Evolutionary conservation across 2,888 invertebrate genomes (phyloP).

Genomic region (Malacosoma neustria): DNA sequence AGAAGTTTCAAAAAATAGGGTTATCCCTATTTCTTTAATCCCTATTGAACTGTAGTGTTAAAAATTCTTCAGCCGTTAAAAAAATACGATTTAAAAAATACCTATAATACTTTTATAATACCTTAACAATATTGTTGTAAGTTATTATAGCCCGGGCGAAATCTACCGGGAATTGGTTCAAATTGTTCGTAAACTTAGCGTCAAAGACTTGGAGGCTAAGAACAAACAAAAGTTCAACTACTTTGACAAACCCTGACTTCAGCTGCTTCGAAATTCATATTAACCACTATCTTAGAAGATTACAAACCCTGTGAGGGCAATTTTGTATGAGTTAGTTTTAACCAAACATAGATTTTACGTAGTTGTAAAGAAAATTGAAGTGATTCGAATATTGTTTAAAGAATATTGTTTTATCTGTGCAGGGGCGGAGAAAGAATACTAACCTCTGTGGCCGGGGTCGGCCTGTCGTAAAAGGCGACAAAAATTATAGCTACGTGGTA

Average conservation of each 20-base stretch:
- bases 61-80: no score
- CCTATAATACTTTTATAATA: background rate
- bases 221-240: slow-evolving; percentile 32
- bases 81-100: no score
- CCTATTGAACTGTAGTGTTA: no score
- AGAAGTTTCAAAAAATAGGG: no score
- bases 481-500: no score
- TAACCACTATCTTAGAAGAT: slow-evolving; percentile 43
- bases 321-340: slow-evolving; percentile 42
- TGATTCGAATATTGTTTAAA: no score
- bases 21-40: no score
- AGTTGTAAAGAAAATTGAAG: slow-evolving; percentile 9
- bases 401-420: no score
- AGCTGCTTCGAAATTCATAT: slow-evolving; percentile 33
- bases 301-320: slow-evolving; percentile 38
- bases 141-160: slow-evolving; percentile 18
- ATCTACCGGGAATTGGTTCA: slow-evolving; percentile 28
- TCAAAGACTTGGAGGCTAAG: slow-evolving; percentile 17
- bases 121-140: no score
- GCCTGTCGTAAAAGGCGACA: no score
- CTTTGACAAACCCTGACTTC: slow-evolving; percentile 36
- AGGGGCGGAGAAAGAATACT: no score
- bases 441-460: no score
- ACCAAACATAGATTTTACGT: slow-evolving; percentile 19
- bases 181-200: slow-evolving; percentile 22